These are phyloP conservation scores for Rafetus swinhoei DNA, from an alignment of 2,113 vertebrate species.

Conservation along the genomic window DNA sequence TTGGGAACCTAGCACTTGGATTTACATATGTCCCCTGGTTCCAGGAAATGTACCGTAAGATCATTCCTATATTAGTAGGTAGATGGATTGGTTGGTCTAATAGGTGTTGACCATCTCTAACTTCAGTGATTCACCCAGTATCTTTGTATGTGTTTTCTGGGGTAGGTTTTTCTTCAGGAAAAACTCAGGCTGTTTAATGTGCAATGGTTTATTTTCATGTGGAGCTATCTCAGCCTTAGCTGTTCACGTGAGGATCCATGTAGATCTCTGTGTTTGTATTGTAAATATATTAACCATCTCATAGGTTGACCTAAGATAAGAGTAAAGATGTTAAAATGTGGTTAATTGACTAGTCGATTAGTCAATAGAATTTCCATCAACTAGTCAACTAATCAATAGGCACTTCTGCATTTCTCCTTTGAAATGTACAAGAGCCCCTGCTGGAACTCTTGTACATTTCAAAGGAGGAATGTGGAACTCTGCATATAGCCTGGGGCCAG, in stretches of 20 bases:
- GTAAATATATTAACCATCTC: background rate
- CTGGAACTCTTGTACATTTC: too few species aligned
- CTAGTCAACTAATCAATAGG: too few species aligned
- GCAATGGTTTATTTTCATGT: background rate
- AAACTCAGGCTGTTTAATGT: background rate
- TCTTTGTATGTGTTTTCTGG: background rate
- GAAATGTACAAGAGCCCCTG: too few species aligned
- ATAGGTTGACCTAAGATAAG: background rate
- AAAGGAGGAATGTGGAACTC: too few species aligned
- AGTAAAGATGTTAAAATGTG: too few species aligned
- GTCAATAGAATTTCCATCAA: too few species aligned
- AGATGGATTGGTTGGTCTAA: background rate
- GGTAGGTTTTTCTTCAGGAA: background rate
- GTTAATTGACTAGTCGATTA: too few species aligned
- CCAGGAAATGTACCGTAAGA: background rate
- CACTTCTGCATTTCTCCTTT: too few species aligned
- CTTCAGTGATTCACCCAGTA: background rate
- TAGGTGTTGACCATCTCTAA: background rate
- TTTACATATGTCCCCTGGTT: background rate
- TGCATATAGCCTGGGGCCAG: too few species aligned
- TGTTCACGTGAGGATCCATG: background rate
- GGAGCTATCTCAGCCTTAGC: background rate
- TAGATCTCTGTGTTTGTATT: background rate
- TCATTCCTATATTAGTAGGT: background rate
- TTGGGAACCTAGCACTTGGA: background rate